phyloP scores from a whole-genome alignment of 2,888 invertebrate genomes.

The Molorchus minor region DNA sequence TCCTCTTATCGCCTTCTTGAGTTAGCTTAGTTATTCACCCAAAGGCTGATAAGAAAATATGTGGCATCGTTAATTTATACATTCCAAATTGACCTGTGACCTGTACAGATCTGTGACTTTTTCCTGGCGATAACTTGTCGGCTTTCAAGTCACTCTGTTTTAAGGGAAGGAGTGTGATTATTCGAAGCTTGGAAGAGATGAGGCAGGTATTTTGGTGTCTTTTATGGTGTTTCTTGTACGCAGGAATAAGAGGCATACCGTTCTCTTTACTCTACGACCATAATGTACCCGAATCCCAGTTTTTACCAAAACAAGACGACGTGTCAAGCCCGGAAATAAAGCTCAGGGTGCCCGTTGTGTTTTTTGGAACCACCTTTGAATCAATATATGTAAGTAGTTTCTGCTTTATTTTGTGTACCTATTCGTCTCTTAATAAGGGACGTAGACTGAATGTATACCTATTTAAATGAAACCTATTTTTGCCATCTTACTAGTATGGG shows the following conservation, averaged over 20 bases:
- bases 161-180: not conserved
- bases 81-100: conserved; percentile 38
- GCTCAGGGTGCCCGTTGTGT: conserved; percentile 78
- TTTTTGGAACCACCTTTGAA: conserved; percentile 80
- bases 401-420: too few species aligned
- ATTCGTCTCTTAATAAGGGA: not conserved
- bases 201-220: conserved; percentile 31
- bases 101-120: conserved; percentile 35
- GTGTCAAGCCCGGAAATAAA: conserved; percentile 72
- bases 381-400: conserved; percentile 81
- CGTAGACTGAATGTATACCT: not conserved
- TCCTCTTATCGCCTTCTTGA: conserved; percentile 5
- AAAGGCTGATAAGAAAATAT: conserved; percentile 16
- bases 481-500: not conserved
- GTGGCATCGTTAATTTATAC: conserved; percentile 12
- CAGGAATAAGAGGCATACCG: conserved; percentile 57
- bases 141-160: conserved; percentile 12
- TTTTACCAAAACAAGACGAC: conserved; percentile 69
- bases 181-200: conserved; percentile 27
- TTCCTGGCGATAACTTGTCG: conserved; percentile 30
- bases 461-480: not conserved
- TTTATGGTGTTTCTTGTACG: conserved; percentile 39
- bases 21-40: conserved; percentile 16
- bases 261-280: conserved; percentile 70
- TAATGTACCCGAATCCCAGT: conserved; percentile 67